phyloP scores from a whole-genome alignment of 2,797 vertebrate genomes.

The Poeciliopsis presidionis region DNA sequence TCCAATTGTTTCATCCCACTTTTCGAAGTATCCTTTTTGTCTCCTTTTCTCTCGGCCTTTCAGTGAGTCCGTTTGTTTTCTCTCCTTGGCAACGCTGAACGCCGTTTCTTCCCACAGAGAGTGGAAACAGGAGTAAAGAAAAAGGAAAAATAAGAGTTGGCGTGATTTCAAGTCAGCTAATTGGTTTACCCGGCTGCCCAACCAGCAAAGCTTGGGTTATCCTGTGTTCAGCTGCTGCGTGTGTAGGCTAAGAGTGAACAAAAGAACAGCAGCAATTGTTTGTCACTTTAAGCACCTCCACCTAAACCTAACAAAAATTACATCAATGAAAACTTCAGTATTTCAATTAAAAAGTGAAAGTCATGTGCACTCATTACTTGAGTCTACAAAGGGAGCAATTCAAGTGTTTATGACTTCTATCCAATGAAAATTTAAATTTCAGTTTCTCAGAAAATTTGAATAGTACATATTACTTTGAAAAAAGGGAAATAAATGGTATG shows the following conservation, averaged over 20 bases:
- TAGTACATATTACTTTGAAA: background rate
- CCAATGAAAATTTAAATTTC: background rate
- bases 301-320: background rate
- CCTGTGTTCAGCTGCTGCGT: slow-evolving; percentile 32
- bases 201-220: slow-evolving; percentile 51
- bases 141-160: slow-evolving; percentile 47
- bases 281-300: background rate
- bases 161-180: slow-evolving; percentile 61
- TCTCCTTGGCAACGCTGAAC: slow-evolving; percentile 44
- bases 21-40: background rate
- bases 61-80: slow-evolving; percentile 5
- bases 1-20: slow-evolving; percentile 33
- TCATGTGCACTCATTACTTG: background rate
- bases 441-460: background rate
- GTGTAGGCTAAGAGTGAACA: background rate
- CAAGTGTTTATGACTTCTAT: background rate
- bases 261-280: background rate
- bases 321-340: background rate
- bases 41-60: background rate
- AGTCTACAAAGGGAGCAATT: background rate
- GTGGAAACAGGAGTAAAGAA: background rate
- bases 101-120: slow-evolving; percentile 27
- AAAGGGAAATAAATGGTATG: background rate
- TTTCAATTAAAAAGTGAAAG: background rate
- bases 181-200: slow-evolving; percentile 69